Percentiles rank a stretch among this genome's conserved stretches.
Conservation (phyloP, 1,140 invertebrate genomes). For the Plodia interpunctella region DNA sequence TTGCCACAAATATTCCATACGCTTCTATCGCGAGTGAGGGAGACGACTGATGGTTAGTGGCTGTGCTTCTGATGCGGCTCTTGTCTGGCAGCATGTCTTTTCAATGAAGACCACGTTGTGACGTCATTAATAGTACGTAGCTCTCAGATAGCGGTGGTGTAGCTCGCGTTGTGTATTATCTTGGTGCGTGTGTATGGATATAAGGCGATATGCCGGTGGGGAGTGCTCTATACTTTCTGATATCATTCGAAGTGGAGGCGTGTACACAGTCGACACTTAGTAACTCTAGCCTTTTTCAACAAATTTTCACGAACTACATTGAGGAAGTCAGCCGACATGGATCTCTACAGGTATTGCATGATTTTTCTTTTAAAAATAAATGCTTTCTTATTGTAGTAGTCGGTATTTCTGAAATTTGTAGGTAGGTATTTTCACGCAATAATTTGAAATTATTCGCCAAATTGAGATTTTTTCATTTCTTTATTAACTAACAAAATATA, state of each 20-base stretch:
- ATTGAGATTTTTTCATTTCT: too few relatives aligned
- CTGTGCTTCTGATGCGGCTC: slow-evolving; percentile 45
- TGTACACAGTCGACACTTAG: slow-evolving; percentile 47
- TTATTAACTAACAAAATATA: too few relatives aligned
- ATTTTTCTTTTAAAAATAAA: neutral
- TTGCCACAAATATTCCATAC: slow-evolving; percentile 73
- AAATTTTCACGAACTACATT: slow-evolving; percentile 22
- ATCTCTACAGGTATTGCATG: slow-evolving; percentile 46
- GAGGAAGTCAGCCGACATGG: slow-evolving; percentile 30
- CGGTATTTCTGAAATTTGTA: too few relatives aligned
- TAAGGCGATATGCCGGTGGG: slow-evolving; percentile 62
- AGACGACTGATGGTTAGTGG: slow-evolving; percentile 47
- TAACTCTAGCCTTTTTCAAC: neutral
- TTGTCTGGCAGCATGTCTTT: slow-evolving; percentile 63
- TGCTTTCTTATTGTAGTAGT: too few relatives aligned
- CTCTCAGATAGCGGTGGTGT: slow-evolving; percentile 71
- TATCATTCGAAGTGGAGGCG: slow-evolving; percentile 65
- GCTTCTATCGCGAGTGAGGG: slow-evolving; percentile 66
- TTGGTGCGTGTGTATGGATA: slow-evolving; percentile 58
- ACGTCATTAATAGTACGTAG: slow-evolving; percentile 76
- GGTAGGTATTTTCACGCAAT: too few relatives aligned
- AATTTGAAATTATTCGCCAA: too few relatives aligned
- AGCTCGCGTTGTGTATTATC: slow-evolving; percentile 68
- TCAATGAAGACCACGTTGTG: slow-evolving; percentile 50
- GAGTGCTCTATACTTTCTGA: slow-evolving; percentile 60